Evolutionary conservation across 1,140 invertebrate genomes (phyloP), one percentile per base, ranked within the genome.

Genomic region (Aporrectodea caliginosa): DNA sequence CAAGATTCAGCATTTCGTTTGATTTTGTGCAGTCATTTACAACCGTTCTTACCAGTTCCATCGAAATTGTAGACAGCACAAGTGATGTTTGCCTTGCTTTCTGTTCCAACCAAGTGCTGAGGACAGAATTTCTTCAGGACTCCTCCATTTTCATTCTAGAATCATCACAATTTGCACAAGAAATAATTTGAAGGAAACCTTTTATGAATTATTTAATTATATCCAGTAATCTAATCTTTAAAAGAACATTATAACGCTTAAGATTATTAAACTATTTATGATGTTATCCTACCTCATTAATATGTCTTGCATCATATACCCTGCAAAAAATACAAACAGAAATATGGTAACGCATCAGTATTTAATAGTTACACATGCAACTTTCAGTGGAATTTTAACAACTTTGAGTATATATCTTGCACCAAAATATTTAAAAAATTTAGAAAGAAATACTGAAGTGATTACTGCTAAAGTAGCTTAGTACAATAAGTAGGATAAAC

Each of bases 11-110:
- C 30, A 16, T 22, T 70, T 29, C 31, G 16, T 27, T 12, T 1
- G 33, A 35, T 58, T 6, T 58, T 58, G 43, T 58, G 43, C 22
- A 12, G 6, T 58, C 6, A 58, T 12, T 58, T 22, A 58, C 43
- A 58, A 12, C 22, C 22, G 43, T 12, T 12, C 80, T 69, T 84
- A 89, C 89, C 89, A 83, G 85, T 84, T 69, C 96, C 95, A 88
- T 95, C 93, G 88, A 95, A 92, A 89, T 95, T 97, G 87, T 96
- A 98, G 0, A 96, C 91, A 34, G 93, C 93, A 85, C 92, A 94
- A 2, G 95, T 97, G 0, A 97, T 91, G 86, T 95, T 92, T 69
- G 87, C 86, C 78, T 88, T 88, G 43, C 43, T 58, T 22, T 58
- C 43, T 22, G 43, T 58, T 6, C 43, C 43, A 58, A 58, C 6